Evolutionary conservation across 1,140 invertebrate genomes (phyloP).

Genomic region (Yoshiicerus persimilis): DNA sequence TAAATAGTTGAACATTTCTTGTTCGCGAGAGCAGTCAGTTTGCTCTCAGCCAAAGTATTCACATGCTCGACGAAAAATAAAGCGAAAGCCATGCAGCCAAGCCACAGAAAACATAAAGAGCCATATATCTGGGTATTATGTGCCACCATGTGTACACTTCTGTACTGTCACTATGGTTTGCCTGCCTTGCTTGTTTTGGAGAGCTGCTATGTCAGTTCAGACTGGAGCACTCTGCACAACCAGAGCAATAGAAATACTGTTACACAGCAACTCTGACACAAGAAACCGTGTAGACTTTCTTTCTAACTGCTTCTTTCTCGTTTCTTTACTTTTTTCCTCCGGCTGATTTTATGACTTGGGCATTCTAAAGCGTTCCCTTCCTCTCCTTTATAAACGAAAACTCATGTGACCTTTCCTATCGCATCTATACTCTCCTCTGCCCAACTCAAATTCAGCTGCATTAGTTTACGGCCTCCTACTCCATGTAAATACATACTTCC

Average conservation of each 20-base stretch:
- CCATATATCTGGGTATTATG: background rate
- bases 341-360: background rate
- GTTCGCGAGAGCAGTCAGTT: too few species aligned
- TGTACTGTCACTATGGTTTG: background rate
- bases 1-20: background rate
- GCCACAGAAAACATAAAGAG: background rate
- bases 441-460: background rate
- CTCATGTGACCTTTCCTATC: background rate
- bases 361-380: background rate
- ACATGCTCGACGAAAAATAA: background rate
- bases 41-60: background rate
- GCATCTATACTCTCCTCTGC: background rate
- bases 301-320: background rate
- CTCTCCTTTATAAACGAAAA: background rate
- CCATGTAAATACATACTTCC: too few species aligned
- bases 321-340: background rate
- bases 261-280: background rate
- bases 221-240: background rate
- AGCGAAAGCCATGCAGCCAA: background rate
- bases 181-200: background rate
- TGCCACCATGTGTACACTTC: background rate
- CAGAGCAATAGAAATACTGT: background rate
- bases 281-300: slow-evolving; percentile 4
- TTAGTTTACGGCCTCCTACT: too few species aligned
- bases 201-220: background rate